These are phyloP conservation scores for Esox niger DNA, from an alignment of 2,113 vertebrate species.

Conservation along the genomic window DNA sequence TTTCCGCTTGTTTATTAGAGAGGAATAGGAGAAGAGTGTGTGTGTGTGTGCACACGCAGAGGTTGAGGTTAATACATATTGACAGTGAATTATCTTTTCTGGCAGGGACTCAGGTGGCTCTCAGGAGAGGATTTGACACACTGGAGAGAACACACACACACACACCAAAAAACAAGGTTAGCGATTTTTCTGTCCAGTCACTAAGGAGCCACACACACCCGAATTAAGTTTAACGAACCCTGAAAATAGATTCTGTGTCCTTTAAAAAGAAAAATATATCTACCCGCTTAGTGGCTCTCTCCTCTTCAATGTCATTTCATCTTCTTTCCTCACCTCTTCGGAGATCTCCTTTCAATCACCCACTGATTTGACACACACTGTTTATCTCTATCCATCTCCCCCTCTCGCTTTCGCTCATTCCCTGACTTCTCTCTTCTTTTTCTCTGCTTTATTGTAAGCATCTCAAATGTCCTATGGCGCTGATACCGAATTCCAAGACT, in stretches of 20 bases:
- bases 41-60: conserved; percentile 20
- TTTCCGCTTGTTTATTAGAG: no score
- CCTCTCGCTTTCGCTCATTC: not conserved
- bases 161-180: not conserved
- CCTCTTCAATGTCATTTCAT: not conserved
- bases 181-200: no score
- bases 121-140: conserved; percentile 56
- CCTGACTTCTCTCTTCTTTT: not conserved
- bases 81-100: conserved; percentile 71
- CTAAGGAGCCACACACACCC: no score
- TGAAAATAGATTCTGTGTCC: no score
- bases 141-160: conserved; percentile 8
- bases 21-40: no score
- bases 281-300: no score
- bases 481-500: no score
- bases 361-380: not conserved
- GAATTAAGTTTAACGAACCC: no score
- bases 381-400: not conserved
- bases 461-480: no score
- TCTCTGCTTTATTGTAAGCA: no score
- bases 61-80: conserved; percentile 71
- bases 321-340: not conserved
- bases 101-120: conserved; percentile 68
- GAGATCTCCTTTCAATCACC: not conserved
- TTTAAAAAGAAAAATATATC: no score